A percentile compares a stretch with the other conserved stretches of the same genome.
phyloP scores from a whole-genome alignment of 2,113 vertebrate species.

The Rafetus swinhoei region DNA sequence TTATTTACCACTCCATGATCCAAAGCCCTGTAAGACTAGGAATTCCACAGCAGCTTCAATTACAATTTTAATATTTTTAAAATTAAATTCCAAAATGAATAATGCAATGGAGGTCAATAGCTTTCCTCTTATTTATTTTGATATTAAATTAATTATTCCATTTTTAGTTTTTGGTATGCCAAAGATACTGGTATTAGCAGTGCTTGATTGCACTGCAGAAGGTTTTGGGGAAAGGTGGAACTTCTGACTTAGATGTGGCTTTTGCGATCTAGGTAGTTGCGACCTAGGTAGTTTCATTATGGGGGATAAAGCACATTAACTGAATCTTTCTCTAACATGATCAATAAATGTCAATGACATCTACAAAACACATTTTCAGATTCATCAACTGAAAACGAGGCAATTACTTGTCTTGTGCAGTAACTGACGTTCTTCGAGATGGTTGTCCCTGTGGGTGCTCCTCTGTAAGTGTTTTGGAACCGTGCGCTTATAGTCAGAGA shows the following conservation, averaged over 20 bases:
- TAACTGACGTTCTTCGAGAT: no score
- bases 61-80: not conserved
- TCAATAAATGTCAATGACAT: not conserved
- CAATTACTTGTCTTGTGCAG: no score
- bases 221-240: not conserved
- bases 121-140: not conserved
- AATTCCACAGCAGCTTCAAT: not conserved
- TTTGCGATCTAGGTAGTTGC: not conserved
- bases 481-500: no score
- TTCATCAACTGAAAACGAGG: not conserved
- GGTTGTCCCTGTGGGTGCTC: no score
- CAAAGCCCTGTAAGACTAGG: not conserved
- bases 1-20: not conserved
- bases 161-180: not conserved
- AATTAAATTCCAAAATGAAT: not conserved
- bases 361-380: not conserved
- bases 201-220: not conserved
- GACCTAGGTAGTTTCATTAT: not conserved
- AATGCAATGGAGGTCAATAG: not conserved
- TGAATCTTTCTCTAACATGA: not conserved
- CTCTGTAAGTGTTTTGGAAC: no score
- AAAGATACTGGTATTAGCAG: not conserved
- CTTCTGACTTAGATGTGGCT: not conserved
- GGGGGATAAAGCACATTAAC: not conserved
- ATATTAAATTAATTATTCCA: not conserved